Conservation (phyloP, 2,113 vertebrate species). For the Hippocampus mohnikei region DNA sequence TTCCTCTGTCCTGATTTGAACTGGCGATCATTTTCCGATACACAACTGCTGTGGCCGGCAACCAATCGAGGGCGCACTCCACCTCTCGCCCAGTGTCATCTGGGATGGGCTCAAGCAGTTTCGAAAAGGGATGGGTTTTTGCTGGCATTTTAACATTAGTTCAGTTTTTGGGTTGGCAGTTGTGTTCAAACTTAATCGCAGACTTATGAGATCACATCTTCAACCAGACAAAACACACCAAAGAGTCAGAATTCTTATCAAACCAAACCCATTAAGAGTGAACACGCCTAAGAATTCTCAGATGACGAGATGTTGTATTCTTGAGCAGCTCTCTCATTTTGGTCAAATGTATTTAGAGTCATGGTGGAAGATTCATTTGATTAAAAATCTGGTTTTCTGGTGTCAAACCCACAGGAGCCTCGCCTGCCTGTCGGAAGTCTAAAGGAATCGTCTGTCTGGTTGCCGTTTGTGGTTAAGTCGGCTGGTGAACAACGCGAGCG, state of each 20-base stretch:
- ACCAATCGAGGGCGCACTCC: too few relatives aligned
- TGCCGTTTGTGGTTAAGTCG: background rate
- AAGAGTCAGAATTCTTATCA: background rate
- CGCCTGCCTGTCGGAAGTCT: background rate
- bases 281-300: background rate
- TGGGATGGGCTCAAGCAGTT: background rate
- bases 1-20: too few relatives aligned
- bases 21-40: too few relatives aligned
- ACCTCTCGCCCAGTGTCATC: background rate
- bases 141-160: background rate
- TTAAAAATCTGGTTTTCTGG: background rate
- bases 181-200: background rate
- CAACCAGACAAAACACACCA: background rate
- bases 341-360: background rate
- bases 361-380: background rate
- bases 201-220: background rate
- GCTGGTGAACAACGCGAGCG: background rate
- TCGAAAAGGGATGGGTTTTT: background rate
- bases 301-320: background rate
- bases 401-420: background rate
- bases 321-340: background rate
- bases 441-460: background rate
- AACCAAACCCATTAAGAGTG: background rate
- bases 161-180: background rate
- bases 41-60: too few relatives aligned